A percentile compares a stretch with the other conserved stretches of the same genome.
Conservation (phyloP, 2,888 invertebrate genomes). For the Himalopsyche kuldschensis region DNA sequence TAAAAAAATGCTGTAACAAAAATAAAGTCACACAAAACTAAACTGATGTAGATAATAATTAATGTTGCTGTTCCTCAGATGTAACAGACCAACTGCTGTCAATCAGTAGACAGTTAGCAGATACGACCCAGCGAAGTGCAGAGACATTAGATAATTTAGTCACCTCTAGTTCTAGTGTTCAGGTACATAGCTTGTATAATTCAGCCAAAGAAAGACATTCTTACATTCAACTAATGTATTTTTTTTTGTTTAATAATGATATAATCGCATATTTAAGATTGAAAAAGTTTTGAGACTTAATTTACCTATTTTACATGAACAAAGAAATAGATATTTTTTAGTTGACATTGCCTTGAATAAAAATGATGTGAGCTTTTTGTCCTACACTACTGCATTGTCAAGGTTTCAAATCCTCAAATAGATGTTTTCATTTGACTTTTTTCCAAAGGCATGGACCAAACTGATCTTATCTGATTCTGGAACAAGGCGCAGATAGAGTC, state of each 20-base stretch:
- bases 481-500: no score
- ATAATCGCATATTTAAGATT: no score
- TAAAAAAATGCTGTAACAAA: background rate
- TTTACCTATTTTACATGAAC: no score
- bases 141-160: slow-evolving; percentile 79
- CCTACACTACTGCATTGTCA: no score
- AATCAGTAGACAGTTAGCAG: slow-evolving; percentile 82
- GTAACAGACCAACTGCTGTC: slow-evolving; percentile 84
- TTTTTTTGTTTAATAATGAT: no score
- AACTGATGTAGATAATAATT: background rate
- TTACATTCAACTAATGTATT: no score
- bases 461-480: no score
- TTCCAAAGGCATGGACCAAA: no score
- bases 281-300: no score
- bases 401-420: no score
- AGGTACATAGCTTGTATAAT: slow-evolving; percentile 30
- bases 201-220: no score
- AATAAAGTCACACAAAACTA: background rate
- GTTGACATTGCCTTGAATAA: background rate
- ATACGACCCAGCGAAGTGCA: slow-evolving; percentile 85
- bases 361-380: background rate
- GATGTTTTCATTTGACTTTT: no score
- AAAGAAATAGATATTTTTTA: slow-evolving; percentile 45
- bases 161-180: slow-evolving; percentile 69
- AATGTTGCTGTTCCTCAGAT: slow-evolving; percentile 48